Conservation (phyloP, 2,888 invertebrate species). For the Microctonus hyperodae region DNA sequence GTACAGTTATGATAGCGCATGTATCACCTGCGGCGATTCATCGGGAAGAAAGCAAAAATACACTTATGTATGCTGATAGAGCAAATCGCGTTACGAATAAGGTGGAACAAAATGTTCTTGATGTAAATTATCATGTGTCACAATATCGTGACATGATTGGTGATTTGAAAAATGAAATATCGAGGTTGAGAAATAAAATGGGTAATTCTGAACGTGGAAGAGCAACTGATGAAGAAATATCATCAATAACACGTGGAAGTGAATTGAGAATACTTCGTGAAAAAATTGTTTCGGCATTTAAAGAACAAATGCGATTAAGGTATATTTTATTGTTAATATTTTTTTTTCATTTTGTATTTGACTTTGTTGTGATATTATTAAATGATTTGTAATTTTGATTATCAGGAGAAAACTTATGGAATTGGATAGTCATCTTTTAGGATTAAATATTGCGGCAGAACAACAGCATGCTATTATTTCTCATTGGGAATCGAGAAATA, state of each 20-base stretch:
- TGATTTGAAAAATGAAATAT: slow-evolving; percentile 85
- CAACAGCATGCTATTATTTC: slow-evolving; percentile 87
- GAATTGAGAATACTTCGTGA: slow-evolving; percentile 75
- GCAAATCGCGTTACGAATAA: slow-evolving; percentile 93
- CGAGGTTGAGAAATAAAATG: slow-evolving; percentile 81
- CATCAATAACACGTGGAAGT: slow-evolving; percentile 51
- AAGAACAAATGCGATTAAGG: slow-evolving; percentile 90
- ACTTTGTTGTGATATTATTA: not conserved
- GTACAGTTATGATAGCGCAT: slow-evolving; percentile 97
- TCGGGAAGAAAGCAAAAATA: slow-evolving; percentile 92
- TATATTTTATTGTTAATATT: slow-evolving; percentile 40
- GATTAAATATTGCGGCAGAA: slow-evolving; percentile 87
- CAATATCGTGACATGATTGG: slow-evolving; percentile 84
- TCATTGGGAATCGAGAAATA: slow-evolving; percentile 87
- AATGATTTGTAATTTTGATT: slow-evolving; percentile 10
- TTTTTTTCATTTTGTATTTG: not conserved
- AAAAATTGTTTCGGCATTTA: slow-evolving; percentile 87
- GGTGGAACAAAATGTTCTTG: slow-evolving; percentile 67
- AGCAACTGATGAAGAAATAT: slow-evolving; percentile 44
- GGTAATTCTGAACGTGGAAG: slow-evolving; percentile 70
- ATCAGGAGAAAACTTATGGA: slow-evolving; percentile 81
- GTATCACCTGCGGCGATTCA: slow-evolving; percentile 83
- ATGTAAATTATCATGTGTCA: slow-evolving; percentile 78
- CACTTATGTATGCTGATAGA: slow-evolving; percentile 91
- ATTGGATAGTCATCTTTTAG: slow-evolving; percentile 86